Evolutionary conservation across 1,140 invertebrate genomes (phyloP), one percentile per base, ranked within the genome.

Genomic region (Sipha flava): DNA sequence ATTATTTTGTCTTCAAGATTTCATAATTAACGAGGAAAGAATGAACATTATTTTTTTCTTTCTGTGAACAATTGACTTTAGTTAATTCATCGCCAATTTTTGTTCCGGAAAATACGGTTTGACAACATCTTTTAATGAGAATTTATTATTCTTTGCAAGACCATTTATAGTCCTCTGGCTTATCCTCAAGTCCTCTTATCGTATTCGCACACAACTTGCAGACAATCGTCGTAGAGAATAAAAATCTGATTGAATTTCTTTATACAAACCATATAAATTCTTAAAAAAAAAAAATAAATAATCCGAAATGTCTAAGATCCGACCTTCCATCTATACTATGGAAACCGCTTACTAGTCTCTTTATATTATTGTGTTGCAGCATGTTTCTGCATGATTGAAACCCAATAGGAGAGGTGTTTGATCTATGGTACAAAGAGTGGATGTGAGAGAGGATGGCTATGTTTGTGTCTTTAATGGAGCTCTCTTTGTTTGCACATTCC

Each of bases 381-480:
- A 14, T 14, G 18, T 66, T 66, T 40, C 34, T 66, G 34, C 21
- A 40, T 66, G 62, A 66, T 66, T 40, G 62, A 66, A 40, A 40
- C 34, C 62, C 62, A 66, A 66, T 66, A 34, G 37, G n/a, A 37
- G 64, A 66, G 37, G 64, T 43, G 37, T 66, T n/a, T 14, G 62
- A 62, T 62, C 16, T 9, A 23, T 3, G 1, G 5, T 23, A 66
- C 34, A 16, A 66, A 66, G 10, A 23, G 34, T 0, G 21, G 54
- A 2, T 16, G 6, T 4, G 54, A 29, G 10, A n/a, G 12, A 26
- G 4, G 43, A 6, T 9, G n/a, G 4, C 43, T 43, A 66, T 40
- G 21, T 43, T 66, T 40, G 62, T 66, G 62, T 66, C 62, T 64
- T 64, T 66, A 66, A 66, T 66, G 62, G 62, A 66, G 14, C 26